Conservation (phyloP, 2,797 vertebrate species). For the Sebastes cheni region DNA sequence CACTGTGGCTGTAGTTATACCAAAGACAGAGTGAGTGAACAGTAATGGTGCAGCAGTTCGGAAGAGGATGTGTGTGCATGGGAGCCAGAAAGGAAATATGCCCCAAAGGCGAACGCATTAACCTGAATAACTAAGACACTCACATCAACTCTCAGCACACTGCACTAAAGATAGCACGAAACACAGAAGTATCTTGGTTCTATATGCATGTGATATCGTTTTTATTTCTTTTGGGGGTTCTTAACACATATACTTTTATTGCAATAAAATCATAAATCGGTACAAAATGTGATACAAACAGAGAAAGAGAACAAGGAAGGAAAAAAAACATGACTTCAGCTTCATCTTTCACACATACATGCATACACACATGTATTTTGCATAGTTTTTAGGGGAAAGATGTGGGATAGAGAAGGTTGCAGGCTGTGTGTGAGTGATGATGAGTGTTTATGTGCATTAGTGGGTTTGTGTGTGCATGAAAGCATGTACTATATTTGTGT, state of each 20-base stretch:
- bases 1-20: conserved; percentile 36
- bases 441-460: conserved; percentile 1
- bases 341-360: too few relatives aligned
- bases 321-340: neutral
- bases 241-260: neutral
- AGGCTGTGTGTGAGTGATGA: conserved; percentile 7
- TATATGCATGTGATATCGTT: neutral
- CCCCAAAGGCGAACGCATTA: conserved; percentile 71
- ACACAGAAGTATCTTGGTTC: neutral
- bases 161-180: conserved; percentile 50
- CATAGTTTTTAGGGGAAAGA: neutral
- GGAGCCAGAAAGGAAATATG: conserved; percentile 69
- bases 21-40: conserved; percentile 55
- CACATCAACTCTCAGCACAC: conserved; percentile 53
- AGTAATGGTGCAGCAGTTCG: conserved; percentile 55
- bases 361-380: neutral
- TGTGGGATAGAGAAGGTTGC: neutral
- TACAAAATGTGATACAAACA: neutral
- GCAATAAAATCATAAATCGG: neutral
- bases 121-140: conserved; percentile 76
- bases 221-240: neutral
- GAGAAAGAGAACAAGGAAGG: neutral
- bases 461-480: conserved; percentile 1
- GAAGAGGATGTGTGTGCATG: conserved; percentile 58
- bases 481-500: neutral